Conservation (phyloP, 2,888 invertebrate genomes). For the Melanophora roralis region DNA sequence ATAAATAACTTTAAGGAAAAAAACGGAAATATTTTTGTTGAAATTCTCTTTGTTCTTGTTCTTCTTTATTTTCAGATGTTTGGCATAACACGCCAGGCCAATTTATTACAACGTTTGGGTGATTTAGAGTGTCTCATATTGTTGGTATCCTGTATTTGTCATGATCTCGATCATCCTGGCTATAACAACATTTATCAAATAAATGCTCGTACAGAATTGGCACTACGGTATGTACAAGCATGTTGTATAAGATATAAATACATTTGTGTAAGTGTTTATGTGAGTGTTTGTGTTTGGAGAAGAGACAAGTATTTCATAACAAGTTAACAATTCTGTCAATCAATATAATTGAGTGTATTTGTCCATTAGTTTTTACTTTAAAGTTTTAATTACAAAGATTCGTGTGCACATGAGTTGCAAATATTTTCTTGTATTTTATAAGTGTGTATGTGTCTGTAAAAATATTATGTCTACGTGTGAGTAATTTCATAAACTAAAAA, state of each 20-base stretch:
- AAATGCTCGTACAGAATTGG: conserved; percentile 89
- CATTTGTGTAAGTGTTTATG: not conserved
- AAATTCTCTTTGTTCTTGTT: not conserved
- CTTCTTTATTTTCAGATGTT: conserved; percentile 82
- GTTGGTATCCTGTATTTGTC: conserved; percentile 88
- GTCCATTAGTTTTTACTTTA: conserved; percentile 12
- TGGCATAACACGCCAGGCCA: conserved; percentile 86
- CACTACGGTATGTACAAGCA: conserved; percentile 79
- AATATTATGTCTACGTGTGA: too few relatives aligned
- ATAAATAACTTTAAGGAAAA: too few relatives aligned
- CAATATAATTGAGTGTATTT: conserved; percentile 1
- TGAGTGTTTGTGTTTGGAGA: not conserved
- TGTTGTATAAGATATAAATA: not conserved
- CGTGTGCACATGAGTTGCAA: not conserved
- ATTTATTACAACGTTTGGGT: conserved; percentile 83
- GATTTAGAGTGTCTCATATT: conserved; percentile 87
- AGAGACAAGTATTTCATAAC: not conserved
- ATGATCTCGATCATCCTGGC: conserved; percentile 88
- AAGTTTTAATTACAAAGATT: conserved; percentile 31
- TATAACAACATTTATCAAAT: conserved; percentile 89
- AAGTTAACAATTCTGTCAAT: conserved; percentile 2
- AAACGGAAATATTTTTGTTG: too few relatives aligned
- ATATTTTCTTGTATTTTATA: not conserved
- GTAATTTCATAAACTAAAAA: too few relatives aligned
- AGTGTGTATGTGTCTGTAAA: not conserved